phyloP scores from a whole-genome alignment of 2,113 vertebrate genomes.

The Cygnus atratus region DNA sequence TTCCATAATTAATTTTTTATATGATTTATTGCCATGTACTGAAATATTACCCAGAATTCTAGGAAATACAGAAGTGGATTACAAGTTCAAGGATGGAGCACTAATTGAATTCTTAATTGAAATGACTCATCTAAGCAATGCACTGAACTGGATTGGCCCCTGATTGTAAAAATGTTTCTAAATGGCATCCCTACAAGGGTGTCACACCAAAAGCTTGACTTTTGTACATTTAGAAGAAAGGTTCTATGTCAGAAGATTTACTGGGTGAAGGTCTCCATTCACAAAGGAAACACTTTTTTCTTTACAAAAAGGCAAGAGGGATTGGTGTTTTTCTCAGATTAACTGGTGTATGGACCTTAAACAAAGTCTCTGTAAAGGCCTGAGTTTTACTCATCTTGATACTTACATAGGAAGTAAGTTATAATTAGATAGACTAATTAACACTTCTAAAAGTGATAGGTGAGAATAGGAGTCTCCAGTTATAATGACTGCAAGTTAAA shows the following conservation, averaged over 20 bases:
- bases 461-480: not conserved
- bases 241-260: not conserved
- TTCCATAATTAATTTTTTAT: conserved; percentile 29
- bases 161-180: not conserved
- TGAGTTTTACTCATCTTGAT: not conserved
- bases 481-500: not conserved
- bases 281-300: not conserved
- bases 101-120: conserved; percentile 52
- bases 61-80: conserved; percentile 35
- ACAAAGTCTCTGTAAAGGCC: not conserved
- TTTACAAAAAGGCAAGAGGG: not conserved
- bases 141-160: not conserved
- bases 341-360: not conserved
- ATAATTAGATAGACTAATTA: not conserved
- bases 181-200: not conserved
- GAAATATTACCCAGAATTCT: conserved; percentile 44
- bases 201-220: not conserved
- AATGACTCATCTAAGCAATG: conserved; percentile 8
- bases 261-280: not conserved
- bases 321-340: not conserved
- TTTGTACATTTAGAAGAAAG: not conserved
- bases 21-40: not conserved
- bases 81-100: conserved; percentile 22
- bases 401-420: not conserved
- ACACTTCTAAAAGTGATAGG: not conserved